These are phyloP conservation scores for Nestor notabilis DNA, from an alignment of 2,113 vertebrate species.

Conservation along the genomic window DNA sequence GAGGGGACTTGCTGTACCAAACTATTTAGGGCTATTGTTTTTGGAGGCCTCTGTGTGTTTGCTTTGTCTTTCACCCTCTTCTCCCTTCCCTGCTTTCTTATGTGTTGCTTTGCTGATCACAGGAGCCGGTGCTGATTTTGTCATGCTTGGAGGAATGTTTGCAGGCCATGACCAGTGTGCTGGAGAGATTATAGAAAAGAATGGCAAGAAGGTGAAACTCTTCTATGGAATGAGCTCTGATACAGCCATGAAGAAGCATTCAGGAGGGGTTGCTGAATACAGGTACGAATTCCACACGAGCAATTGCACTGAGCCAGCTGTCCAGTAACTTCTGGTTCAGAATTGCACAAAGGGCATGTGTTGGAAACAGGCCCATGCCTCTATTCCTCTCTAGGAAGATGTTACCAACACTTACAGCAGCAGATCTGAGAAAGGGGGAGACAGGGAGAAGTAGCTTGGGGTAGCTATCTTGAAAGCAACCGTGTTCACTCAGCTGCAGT, in stretches of 20 bases:
- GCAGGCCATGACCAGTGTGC: constrained; percentile 96
- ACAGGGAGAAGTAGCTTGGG: background rate
- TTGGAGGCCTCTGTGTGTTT: background rate
- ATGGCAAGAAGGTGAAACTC: constrained; percentile 93
- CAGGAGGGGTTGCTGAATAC: constrained; percentile 93
- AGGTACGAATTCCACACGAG: constrained; percentile 76
- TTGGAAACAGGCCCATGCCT: background rate
- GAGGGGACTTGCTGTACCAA: background rate
- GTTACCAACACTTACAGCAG: background rate
- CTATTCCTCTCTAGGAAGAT: background rate
- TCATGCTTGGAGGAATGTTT: constrained; percentile 98
- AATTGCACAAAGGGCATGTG: background rate
- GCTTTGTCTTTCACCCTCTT: background rate
- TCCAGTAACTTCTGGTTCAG: background rate
- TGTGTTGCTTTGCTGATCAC: background rate
- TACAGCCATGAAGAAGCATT: constrained; percentile 96
- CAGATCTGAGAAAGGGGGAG: background rate
- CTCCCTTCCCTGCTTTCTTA: background rate
- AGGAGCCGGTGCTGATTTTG: constrained; percentile 97
- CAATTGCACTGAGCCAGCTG: background rate
- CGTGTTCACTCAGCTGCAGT: accelerated
- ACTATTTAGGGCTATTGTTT: background rate
- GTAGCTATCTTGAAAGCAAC: background rate
- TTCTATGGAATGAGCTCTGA: constrained; percentile 99
- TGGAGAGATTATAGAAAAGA: constrained; percentile 90